Evolutionary conservation across 1,140 invertebrate genomes (phyloP).

Genomic region (Bombus superbus): DNA sequence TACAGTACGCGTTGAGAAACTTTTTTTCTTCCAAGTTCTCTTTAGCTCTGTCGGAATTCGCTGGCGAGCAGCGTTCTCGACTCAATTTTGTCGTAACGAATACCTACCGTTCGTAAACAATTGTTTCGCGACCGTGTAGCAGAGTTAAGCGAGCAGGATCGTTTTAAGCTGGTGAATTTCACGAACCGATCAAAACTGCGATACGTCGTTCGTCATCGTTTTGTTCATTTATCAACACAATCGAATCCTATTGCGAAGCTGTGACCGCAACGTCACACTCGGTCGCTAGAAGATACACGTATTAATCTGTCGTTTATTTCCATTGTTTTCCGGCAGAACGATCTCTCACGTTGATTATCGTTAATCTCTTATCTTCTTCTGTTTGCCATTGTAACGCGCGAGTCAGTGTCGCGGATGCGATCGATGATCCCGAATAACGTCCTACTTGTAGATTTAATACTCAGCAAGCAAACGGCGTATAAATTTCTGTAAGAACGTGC

Average conservation of each 20-base stretch:
- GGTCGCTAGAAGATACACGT: background rate
- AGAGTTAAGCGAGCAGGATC: conserved; percentile 15
- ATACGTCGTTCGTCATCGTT: background rate
- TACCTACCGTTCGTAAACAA: background rate
- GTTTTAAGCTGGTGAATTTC: conserved; percentile 23
- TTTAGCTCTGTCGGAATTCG: background rate
- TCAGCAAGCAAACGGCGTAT: no score
- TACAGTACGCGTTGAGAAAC: background rate
- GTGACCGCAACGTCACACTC: background rate
- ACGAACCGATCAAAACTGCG: conserved; percentile 24
- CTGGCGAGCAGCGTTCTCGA: background rate
- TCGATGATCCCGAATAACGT: background rate
- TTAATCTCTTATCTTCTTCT: background rate
- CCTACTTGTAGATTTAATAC: background rate
- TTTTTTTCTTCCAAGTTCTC: background rate
- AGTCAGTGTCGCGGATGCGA: background rate
- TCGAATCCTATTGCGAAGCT: conserved; percentile 6
- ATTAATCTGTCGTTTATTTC: background rate
- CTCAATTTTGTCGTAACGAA: conserved; percentile 30
- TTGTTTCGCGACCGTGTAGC: background rate
- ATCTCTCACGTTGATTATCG: background rate
- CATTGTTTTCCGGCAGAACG: background rate
- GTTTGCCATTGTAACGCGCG: no score
- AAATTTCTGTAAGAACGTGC: background rate
- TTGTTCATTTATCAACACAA: conserved; percentile 22